Base-by-base conservation (phyloP, 2,888 invertebrate genomes). In the Acanthococcus lagerstroemiae region DNA sequence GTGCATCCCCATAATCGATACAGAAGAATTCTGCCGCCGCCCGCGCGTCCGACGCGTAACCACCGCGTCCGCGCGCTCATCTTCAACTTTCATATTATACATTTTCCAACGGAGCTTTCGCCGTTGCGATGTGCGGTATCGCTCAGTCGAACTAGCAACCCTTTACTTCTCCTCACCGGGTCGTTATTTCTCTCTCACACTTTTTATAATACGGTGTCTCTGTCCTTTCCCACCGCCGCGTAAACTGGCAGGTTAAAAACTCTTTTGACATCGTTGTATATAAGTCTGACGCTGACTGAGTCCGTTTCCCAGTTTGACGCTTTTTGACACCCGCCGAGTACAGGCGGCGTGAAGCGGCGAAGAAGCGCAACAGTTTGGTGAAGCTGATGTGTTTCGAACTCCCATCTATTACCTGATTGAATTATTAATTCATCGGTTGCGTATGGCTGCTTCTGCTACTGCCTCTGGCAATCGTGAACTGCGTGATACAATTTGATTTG, bases 1-100 rank as follows among this genome's bases (percentile, higher is more conserved):
- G 61, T 61, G 61, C 61, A 61, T 61, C 61, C 61, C 61, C 54
- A 54, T 61, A 61, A 61, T 61, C 61, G 61, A 61, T 61, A 61
- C 52, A 37, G 50, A 45, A 58, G 37, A 44, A 44, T 45, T 58
- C 45, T 58, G 37, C 46, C 45, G n/a, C 21, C 48, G 48, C 48
- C 52, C 52, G 21, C 22, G 21, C 52, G 52, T 52, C 22, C 52
- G 52, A 22, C 52, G 52, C 22, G 17, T 48, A 6, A 9, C 19
- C 24, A 12, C 22, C 52, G 24, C 22, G 19, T 52, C 19, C 46
- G 46, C 15, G 17, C 7, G 46, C 46, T n/a, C 46, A 45, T 19
- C 46, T n/a, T 37, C 37, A 37, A 37, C 37, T 37, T 37, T 37
- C 37, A 37, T n/a, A n/a, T 37, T 15, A 9, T 9, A 37, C n/a